These are phyloP conservation scores for Herpailurus yagouaroundi DNA, from an alignment of 2,113 vertebrate genomes.

Conservation along the genomic window DNA sequence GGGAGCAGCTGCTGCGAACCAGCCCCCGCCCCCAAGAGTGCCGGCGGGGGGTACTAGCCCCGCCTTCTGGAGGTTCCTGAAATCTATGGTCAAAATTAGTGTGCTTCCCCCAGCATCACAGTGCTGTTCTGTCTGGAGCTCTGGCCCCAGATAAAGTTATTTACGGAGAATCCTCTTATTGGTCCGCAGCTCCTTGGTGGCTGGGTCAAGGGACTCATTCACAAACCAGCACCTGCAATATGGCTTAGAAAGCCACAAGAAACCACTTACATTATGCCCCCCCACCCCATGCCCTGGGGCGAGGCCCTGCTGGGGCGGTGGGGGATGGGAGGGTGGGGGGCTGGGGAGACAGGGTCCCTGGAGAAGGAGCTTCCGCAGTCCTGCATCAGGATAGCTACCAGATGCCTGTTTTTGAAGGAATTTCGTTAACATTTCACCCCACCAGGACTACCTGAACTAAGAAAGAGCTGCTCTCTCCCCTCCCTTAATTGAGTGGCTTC, in stretches of 20 bases:
- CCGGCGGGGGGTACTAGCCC: neutral
- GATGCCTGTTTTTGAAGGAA: neutral
- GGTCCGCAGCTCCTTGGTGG: neutral
- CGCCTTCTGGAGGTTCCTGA: neutral
- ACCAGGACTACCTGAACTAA: neutral
- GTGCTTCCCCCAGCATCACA: neutral
- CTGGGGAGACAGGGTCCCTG: neutral
- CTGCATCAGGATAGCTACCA: neutral
- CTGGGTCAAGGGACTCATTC: neutral
- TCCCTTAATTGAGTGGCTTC: neutral
- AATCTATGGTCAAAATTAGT: neutral
- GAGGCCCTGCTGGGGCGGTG: neutral
- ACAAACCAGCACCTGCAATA: neutral
- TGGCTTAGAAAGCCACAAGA: conserved; percentile 14
- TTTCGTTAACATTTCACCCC: neutral
- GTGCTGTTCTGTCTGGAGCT: neutral
- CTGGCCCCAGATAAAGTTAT: neutral
- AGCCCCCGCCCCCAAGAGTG: neutral
- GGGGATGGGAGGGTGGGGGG: neutral
- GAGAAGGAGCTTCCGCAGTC: neutral
- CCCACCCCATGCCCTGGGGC: neutral
- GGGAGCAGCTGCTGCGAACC: neutral
- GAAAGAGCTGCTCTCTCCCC: neutral
- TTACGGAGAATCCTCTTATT: neutral
- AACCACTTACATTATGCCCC: neutral